Percentiles rank a stretch among this genome's conserved stretches.
phyloP scores from a whole-genome alignment of 1,140 invertebrate genomes.

The Bombyx mori region DNA sequence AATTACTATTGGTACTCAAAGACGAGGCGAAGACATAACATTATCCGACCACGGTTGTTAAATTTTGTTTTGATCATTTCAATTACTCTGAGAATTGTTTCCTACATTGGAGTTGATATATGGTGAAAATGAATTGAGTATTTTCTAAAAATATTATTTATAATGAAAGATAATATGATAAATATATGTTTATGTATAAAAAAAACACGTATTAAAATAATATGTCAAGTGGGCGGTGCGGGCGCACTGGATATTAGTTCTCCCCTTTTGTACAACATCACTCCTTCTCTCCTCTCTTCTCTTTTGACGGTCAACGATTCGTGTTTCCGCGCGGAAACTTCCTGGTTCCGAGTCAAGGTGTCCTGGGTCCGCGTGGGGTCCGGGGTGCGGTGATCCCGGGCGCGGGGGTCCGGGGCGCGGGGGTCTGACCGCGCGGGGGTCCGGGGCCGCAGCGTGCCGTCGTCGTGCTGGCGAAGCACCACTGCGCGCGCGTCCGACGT shows the following conservation, averaged over 20 bases:
- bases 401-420: background rate
- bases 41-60: no score
- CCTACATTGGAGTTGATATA: background rate
- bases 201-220: conserved; percentile 3
- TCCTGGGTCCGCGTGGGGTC: conserved; percentile 20
- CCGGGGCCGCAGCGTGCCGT: conserved; percentile 61
- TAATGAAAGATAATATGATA: conserved; percentile 29
- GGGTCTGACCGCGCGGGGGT: conserved; percentile 12
- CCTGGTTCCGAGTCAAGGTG: conserved; percentile 19
- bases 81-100: no score
- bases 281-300: conserved; percentile 41
- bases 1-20: no score
- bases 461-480: conserved; percentile 51
- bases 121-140: conserved; percentile 2
- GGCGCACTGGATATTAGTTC: conserved; percentile 86
- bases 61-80: no score
- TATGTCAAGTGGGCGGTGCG: conserved; percentile 52
- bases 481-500: conserved; percentile 58
- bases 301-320: conserved; percentile 32
- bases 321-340: conserved; percentile 30
- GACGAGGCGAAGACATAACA: no score
- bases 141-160: conserved; percentile 8
- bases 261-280: conserved; percentile 80
- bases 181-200: conserved; percentile 60
- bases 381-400: background rate